Base-by-base conservation (phyloP, 2,888 invertebrate species). In the Mechanitis mazaeus region DNA sequence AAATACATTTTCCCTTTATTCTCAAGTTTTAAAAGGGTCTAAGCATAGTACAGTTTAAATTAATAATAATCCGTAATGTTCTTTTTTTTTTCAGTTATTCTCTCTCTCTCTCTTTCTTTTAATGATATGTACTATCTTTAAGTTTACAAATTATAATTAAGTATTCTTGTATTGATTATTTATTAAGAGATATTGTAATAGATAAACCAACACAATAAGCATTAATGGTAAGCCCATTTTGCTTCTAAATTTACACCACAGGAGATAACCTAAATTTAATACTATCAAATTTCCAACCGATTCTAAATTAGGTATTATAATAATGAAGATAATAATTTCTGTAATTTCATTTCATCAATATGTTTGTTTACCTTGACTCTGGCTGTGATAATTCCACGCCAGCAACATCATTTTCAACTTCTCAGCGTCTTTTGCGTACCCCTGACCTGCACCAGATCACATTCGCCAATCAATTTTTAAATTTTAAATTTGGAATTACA, bases 371-470 rank as follows among this genome's bases (percentile, higher is more conserved):
- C 92, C 92, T 93, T 92, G 93, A 77, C 91, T 88, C 83, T 95
- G 95, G 91, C 94, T 94, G 91, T 95, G 94, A 91, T 95, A 95
- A 93, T 95, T 95, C 95, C 95, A 95, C 81, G 95, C 95, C 83
- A 95, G 93, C 88, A 95, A 93, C 95, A 95, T 95, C 91, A 95
- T 92, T 92, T 95, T 95, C 91, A 95, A 92, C 91, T 95, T 95
- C 91, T 95, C 95, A 77, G 94, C 94, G 85, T 95, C 95, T 93
- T 95, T 95, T 93, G 94, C 92, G 91, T 83, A 81, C 85, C 79
- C 88, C 79, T 89, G 87, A 89, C 90, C 90, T 90, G 90, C 90
- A 90, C 84, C 90, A 89, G 86, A 87, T 89, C 89, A 89, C 83
- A 88, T 86, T 79, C 74, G 79, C 83, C 84, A 84, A 84, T 88